phyloP scores from a whole-genome alignment of 2,113 vertebrate species.

The Artemisiospiza belli region DNA sequence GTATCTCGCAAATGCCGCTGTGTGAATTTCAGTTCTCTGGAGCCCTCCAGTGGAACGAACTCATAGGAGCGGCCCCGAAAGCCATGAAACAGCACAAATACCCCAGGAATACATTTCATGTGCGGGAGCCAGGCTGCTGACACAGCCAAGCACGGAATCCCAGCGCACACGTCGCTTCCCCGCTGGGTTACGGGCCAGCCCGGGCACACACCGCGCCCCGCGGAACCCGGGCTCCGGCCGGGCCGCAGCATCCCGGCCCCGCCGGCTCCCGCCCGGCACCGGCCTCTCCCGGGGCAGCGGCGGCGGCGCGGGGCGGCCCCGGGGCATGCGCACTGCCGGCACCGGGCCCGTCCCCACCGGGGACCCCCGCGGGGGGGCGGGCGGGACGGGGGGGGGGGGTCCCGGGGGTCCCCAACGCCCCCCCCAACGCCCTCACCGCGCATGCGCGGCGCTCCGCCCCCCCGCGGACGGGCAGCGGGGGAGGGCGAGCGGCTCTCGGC shows the following conservation, averaged over 20 bases:
- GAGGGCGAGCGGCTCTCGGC: background rate
- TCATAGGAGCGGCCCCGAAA: background rate
- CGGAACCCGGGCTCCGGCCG: rapidly evolving
- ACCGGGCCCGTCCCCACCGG: too few relatives aligned
- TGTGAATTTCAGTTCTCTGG: background rate
- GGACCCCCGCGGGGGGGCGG: too few relatives aligned
- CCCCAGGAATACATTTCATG: background rate
- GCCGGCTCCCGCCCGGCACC: background rate
- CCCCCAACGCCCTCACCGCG: background rate
- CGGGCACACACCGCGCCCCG: rapidly evolving
- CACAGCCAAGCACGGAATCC: background rate
- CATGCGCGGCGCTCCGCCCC: background rate
- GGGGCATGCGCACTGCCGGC: too few relatives aligned
- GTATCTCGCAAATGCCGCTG: background rate
- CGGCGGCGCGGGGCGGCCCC: too few relatives aligned
- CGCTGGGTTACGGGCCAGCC: rapidly evolving
- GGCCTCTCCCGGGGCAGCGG: background rate
- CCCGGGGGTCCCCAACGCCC: too few relatives aligned
- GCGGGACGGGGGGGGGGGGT: too few relatives aligned
- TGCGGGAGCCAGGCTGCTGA: background rate
- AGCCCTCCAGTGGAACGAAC: slow-evolving; percentile 20
- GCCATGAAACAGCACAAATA: background rate
- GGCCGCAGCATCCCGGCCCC: background rate
- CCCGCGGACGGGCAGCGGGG: background rate
- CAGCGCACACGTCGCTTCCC: background rate